A percentile compares a stretch with the other conserved stretches of the same genome.
Conservation (phyloP, 2,888 invertebrate species). For the Stramonita haemastoma region DNA sequence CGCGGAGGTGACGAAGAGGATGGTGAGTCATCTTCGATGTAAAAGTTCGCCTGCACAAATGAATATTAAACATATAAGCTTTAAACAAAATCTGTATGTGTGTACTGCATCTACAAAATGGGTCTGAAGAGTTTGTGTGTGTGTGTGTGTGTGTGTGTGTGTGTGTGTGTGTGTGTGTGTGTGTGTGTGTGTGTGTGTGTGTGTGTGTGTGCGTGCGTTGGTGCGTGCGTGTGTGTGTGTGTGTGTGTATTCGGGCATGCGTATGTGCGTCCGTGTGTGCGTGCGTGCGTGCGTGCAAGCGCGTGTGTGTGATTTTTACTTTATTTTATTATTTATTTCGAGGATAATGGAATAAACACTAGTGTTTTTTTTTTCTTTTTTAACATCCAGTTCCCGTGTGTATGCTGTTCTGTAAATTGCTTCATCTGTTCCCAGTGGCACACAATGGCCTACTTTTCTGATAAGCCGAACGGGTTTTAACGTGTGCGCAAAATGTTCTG, state of each 20-base stretch:
- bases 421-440: no score
- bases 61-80: neutral
- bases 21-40: neutral
- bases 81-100: neutral
- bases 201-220: conserved; percentile 13
- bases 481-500: no score
- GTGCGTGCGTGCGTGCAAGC: neutral
- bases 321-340: neutral
- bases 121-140: neutral
- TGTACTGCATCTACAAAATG: neutral
- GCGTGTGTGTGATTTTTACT: neutral
- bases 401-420: no score
- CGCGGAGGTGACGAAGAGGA: neutral
- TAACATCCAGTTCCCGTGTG: no score
- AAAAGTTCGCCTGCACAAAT: neutral
- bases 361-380: no score
- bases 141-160: neutral
- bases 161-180: neutral
- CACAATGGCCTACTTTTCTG: no score
- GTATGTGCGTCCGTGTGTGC: neutral
- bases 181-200: neutral
- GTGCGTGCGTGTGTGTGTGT: neutral
- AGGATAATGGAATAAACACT: no score
- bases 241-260: neutral
- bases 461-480: no score